These are phyloP conservation scores for Umimayanthus chanpuru DNA, from an alignment of 92 coral and sea anemone genomes.

Conservation along the genomic window DNA sequence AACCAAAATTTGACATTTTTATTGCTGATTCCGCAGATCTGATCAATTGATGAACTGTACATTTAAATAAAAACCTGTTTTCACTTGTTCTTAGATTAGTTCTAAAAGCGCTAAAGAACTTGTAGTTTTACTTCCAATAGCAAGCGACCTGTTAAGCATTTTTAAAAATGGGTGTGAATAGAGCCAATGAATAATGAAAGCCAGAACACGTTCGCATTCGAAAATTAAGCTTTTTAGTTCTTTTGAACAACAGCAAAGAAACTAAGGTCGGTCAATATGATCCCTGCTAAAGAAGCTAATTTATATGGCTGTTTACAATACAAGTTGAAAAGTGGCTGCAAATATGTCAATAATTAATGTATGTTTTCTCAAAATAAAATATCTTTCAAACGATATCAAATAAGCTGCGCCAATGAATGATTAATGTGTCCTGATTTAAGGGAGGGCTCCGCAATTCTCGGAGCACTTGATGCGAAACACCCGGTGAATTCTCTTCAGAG, in stretches of 20 bases:
- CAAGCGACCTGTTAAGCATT: slow-evolving; percentile 33
- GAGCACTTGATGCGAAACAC: slow-evolving; percentile 39
- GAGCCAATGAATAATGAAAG: slow-evolving; percentile 31
- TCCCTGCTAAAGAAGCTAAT: slow-evolving; percentile 36
- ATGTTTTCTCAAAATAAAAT: slow-evolving; percentile 45
- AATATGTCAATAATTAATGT: slow-evolving; percentile 45
- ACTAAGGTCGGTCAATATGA: slow-evolving; percentile 22
- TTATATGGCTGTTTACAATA: slow-evolving; percentile 38
- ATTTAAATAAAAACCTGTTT: slow-evolving; percentile 15
- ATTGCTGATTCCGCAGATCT: slow-evolving; percentile 34
- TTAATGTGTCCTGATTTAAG: slow-evolving; percentile 43
- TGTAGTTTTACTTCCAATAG: not conserved
- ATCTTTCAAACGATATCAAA: slow-evolving; percentile 52
- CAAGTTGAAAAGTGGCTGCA: slow-evolving; percentile 49
- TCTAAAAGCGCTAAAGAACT: not conserved
- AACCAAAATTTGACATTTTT: slow-evolving; percentile 13
- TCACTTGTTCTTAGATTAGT: slow-evolving; percentile 9
- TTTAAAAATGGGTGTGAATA: not conserved
- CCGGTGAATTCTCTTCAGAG: slow-evolving; percentile 29
- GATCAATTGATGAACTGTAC: slow-evolving; percentile 15
- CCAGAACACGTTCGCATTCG: slow-evolving; percentile 15
- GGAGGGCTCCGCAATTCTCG: slow-evolving; percentile 32
- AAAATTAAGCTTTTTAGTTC: slow-evolving; percentile 30
- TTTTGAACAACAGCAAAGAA: slow-evolving; percentile 26
- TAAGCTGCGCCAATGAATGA: slow-evolving; percentile 45